Evolutionary conservation across 2,888 invertebrate species (phyloP), one percentile per base, ranked within the genome.

Genomic region (Pyrgus malvae): DNA sequence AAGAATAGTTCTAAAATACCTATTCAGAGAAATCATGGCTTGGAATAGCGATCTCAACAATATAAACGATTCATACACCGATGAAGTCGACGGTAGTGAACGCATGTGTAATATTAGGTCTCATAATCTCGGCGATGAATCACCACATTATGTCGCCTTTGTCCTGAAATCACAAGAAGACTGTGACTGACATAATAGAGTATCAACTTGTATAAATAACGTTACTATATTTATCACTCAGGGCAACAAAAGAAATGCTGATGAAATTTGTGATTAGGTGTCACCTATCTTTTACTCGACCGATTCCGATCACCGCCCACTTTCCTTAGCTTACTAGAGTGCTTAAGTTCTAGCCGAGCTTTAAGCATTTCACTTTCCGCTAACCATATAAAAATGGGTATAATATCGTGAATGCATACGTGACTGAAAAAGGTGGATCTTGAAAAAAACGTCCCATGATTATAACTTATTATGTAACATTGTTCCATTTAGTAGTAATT

Each of bases 91-190:
- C 17, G 19, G 21, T 17, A 21, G 11, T 11, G 11, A 38, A 19
- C 38, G 19, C 38, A 21, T 38, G 38, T 31, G 19, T 74, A 69
- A 74, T 76, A 78, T 11, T 81, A 78, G 76, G 72, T 67, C 70
- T 75, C 77, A 77, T 78, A 80, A 78, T 82, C 72, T 78, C 57
- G 73, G 66, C 74, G 76, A 63, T 87, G 88, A 86, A 67, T 84
- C 86, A 85, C 44, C 53, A 37, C 58, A 49, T 21, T 37, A n/a
- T 23, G 35, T 62, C 69, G 45, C 63, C 83, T 84, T 86, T 86
- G 85, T 37, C 9, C 17, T 37, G 4, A 17, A n/a, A n/a, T 37
- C 17, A 37, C 16, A 37, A n/a, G 37, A 17, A 19, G 19, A 21
- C 0, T 38, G 38, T 38, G 21, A 19, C 11, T 17, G 17, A 38